A percentile compares a stretch with the other conserved stretches of the same genome.
Evolutionary conservation across 92 coral and sea anemone species (phyloP).

Genomic region (Galaxea fascicularis): DNA sequence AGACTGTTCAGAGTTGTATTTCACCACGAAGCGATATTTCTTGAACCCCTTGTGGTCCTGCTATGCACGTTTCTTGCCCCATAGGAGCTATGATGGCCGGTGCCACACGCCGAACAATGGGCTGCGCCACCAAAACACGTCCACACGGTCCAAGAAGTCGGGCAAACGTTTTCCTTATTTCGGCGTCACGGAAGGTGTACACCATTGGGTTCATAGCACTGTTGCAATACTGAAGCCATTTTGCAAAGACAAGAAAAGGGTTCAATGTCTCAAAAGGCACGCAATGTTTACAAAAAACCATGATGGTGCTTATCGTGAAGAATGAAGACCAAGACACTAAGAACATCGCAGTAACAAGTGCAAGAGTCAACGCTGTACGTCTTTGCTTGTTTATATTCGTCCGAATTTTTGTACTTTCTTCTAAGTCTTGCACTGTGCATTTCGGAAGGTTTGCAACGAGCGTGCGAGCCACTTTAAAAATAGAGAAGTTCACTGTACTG

Average conservation of each 20-base stretch:
- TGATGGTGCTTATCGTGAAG: conserved; percentile 62
- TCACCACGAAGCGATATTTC: no score
- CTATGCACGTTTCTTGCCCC: background rate
- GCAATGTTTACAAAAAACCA: conserved; percentile 45
- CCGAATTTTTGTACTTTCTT: conserved; percentile 36
- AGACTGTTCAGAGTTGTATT: no score
- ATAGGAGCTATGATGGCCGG: background rate
- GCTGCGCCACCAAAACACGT: conserved; percentile 13
- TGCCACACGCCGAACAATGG: conserved; percentile 9
- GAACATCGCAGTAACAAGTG: conserved; percentile 78
- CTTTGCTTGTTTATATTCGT: conserved; percentile 65
- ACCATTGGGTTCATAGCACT: conserved; percentile 76
- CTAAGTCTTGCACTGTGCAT: conserved; percentile 10
- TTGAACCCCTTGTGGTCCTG: background rate
- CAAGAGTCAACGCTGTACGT: conserved; percentile 85
- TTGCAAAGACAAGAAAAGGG: conserved; percentile 43
- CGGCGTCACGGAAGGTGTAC: conserved; percentile 73
- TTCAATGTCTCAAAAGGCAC: conserved; percentile 10
- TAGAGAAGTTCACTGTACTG: conserved; percentile 64
- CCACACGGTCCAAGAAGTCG: conserved; percentile 63
- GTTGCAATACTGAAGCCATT: conserved; percentile 77
- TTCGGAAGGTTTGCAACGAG: conserved; percentile 51
- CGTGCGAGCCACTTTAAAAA: conserved; percentile 69
- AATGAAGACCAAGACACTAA: conserved; percentile 91
- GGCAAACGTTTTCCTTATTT: conserved; percentile 68